Conservation (phyloP, 2,113 vertebrate genomes). For the Scomber colias region DNA sequence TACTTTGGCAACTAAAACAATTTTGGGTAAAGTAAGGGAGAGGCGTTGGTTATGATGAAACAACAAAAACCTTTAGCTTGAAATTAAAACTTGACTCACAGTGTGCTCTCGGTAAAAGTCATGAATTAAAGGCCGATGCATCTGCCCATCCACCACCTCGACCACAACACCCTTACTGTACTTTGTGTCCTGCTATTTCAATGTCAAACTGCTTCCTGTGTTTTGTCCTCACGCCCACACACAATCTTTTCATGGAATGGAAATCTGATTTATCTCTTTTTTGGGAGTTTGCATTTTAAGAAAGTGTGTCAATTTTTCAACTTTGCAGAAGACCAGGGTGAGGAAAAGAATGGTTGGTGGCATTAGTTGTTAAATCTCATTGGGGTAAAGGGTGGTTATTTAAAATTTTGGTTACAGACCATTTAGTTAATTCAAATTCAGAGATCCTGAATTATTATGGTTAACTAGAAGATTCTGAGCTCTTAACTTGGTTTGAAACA, state of each 20-base stretch:
- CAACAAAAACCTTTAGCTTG: constrained; percentile 32
- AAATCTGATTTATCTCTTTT: not conserved
- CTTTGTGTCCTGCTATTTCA: constrained; percentile 28
- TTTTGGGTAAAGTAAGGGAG: constrained; percentile 53
- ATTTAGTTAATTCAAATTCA: not conserved
- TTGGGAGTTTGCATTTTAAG: not conserved
- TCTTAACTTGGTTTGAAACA: not conserved
- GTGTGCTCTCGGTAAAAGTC: constrained; percentile 25
- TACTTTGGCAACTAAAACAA: constrained; percentile 60
- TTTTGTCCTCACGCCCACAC: constrained; percentile 8
- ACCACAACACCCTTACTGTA: constrained; percentile 44
- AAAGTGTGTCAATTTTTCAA: too few species aligned
- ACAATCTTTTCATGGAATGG: not conserved
- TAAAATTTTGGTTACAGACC: not conserved
- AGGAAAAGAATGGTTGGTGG: too few species aligned
- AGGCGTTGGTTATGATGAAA: constrained; percentile 54
- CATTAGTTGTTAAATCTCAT: too few species aligned
- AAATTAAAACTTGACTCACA: constrained; percentile 68
- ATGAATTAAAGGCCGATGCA: constrained; percentile 49
- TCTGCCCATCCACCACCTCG: constrained; percentile 34
- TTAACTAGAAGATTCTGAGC: not conserved
- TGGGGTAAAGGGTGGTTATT: not conserved
- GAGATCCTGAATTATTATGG: not conserved
- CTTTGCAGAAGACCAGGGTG: too few species aligned
- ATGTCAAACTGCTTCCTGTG: constrained; percentile 8